Percentiles rank a stretch among this genome's conserved stretches.
Evolutionary conservation across 2,888 invertebrate genomes (phyloP).

Genomic region (Octonoba sinensis): DNA sequence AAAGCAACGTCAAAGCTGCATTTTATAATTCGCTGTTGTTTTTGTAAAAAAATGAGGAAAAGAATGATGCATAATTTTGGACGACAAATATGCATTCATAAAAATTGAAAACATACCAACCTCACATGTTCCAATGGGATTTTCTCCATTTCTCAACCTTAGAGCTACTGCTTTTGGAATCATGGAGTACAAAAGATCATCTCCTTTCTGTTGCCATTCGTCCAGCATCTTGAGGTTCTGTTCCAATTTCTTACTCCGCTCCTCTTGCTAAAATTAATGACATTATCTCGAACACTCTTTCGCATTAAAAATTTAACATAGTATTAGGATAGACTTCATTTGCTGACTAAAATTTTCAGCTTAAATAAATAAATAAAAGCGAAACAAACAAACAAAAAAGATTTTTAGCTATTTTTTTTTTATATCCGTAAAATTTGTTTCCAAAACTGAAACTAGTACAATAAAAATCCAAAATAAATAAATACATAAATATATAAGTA

Average conservation of each 20-base stretch:
- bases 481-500: no score
- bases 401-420: no score
- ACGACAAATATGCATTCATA: background rate
- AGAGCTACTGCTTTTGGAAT: conserved; percentile 89
- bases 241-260: conserved; percentile 82
- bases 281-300: background rate
- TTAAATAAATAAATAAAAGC: no score
- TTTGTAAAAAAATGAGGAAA: background rate
- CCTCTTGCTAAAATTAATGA: conserved; percentile 77
- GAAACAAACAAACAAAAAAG: no score
- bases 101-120: conserved; percentile 70
- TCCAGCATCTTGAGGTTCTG: conserved; percentile 83
- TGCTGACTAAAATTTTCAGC: no score
- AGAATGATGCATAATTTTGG: background rate
- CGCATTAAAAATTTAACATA: no score
- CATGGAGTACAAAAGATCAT: conserved; percentile 91
- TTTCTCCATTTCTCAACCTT: conserved; percentile 81
- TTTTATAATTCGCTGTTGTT: no score
- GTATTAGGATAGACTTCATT: no score
- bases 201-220: conserved; percentile 87
- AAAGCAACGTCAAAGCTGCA: no score
- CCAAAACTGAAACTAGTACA: no score
- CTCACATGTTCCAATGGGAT: conserved; percentile 85
- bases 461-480: no score
- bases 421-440: no score